Percentiles rank a stretch among this genome's conserved stretches.
phyloP scores from a whole-genome alignment of 2,113 vertebrate genomes.

The Reinhardtius hippoglossoides region DNA sequence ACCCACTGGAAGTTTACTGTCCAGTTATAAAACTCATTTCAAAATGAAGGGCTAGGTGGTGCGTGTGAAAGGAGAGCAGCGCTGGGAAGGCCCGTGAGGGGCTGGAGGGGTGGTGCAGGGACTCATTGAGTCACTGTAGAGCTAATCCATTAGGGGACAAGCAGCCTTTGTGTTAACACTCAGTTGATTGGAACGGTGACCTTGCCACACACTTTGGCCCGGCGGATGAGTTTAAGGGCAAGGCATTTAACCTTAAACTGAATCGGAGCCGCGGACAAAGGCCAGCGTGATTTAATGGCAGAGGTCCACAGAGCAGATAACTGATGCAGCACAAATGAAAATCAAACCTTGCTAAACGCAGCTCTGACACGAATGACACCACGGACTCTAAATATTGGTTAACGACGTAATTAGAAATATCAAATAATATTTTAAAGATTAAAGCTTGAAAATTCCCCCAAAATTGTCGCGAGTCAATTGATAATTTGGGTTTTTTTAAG shows the following conservation, averaged over 20 bases:
- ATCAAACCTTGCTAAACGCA: slow-evolving; percentile 24
- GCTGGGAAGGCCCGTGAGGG: slow-evolving; percentile 52
- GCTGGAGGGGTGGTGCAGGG: slow-evolving; percentile 33
- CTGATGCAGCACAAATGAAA: slow-evolving; percentile 37
- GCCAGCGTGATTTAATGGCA: slow-evolving; percentile 40
- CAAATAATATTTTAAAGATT: neutral
- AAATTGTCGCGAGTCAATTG: neutral
- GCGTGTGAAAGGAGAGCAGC: slow-evolving; percentile 80
- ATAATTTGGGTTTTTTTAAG: neutral
- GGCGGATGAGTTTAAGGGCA: slow-evolving; percentile 82
- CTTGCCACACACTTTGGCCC: slow-evolving; percentile 80
- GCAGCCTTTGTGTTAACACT: slow-evolving; percentile 78
- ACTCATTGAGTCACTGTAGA: slow-evolving; percentile 50
- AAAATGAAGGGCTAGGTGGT: slow-evolving; percentile 77
- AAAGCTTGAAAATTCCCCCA: too few species aligned
- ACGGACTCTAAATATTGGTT: neutral
- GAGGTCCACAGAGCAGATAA: slow-evolving; percentile 20
- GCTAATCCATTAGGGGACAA: slow-evolving; percentile 79
- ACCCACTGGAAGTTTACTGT: slow-evolving; percentile 88
- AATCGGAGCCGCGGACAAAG: slow-evolving; percentile 74
- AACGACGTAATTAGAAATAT: too few species aligned
- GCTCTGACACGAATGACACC: neutral
- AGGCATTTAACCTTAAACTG: slow-evolving; percentile 85
- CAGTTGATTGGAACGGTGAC: slow-evolving; percentile 79
- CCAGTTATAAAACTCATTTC: slow-evolving; percentile 88